phyloP scores from a whole-genome alignment of 2,888 invertebrate species.

The Sipha maydis region DNA sequence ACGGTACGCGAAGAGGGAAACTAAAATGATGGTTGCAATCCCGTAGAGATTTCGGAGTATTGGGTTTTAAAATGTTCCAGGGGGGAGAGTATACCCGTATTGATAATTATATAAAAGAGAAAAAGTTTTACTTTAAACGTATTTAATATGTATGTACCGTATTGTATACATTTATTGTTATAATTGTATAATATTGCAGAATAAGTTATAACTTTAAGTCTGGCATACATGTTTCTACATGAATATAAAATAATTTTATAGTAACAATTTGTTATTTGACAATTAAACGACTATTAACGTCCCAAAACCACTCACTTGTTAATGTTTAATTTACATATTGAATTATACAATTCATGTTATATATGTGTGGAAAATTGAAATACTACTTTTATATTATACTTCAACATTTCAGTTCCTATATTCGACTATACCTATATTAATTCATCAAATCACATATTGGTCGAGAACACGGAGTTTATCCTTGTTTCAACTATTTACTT shows the following conservation, averaged over 20 bases:
- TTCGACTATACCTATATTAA: too few species aligned
- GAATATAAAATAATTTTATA: background rate
- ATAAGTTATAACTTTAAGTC: too few species aligned
- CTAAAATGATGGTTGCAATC: conserved; percentile 52
- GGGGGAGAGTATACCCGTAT: background rate
- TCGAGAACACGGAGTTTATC: background rate
- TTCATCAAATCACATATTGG: too few species aligned
- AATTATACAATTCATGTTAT: background rate
- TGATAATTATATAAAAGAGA: conserved; percentile 17
- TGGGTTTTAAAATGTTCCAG: conserved; percentile 30
- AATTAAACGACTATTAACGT: background rate
- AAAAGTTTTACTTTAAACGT: conserved; percentile 22
- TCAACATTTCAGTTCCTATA: background rate
- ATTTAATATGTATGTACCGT: background rate
- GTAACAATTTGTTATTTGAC: background rate
- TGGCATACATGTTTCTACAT: too few species aligned
- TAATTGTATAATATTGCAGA: background rate
- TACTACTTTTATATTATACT: background rate
- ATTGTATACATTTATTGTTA: background rate
- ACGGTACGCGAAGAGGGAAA: conserved; percentile 20
- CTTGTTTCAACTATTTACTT: background rate
- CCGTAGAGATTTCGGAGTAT: conserved; percentile 53
- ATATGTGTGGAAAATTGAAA: background rate
- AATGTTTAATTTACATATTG: background rate
- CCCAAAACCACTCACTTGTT: background rate